Evolutionary conservation across 2,113 vertebrate genomes (phyloP).

Genomic region (Eolophus roseicapilla): DNA sequence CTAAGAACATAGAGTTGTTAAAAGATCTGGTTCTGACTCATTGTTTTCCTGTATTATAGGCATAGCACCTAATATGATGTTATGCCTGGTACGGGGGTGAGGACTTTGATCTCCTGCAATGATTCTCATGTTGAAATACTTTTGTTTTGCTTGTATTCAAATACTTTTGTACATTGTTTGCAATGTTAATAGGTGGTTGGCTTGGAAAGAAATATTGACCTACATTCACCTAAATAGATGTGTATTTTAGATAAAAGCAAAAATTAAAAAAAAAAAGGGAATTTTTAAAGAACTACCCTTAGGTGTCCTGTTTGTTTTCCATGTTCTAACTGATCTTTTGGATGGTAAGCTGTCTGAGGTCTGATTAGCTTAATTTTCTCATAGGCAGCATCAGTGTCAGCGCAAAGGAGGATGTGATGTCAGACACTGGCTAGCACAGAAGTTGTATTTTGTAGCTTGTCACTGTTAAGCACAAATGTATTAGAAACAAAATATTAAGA

Average conservation of each 20-base stretch:
- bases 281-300: background rate
- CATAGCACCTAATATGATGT: background rate
- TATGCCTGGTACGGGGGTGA: background rate
- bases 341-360: background rate
- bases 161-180: background rate
- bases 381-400: background rate
- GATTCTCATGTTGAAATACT: background rate
- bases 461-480: background rate
- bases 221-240: background rate
- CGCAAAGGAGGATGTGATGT: background rate
- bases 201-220: background rate
- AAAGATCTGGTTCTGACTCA: background rate
- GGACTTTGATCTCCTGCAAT: background rate
- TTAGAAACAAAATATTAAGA: background rate
- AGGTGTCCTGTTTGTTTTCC: background rate
- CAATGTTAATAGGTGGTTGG: background rate
- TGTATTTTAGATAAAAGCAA: background rate
- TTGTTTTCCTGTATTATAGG: background rate
- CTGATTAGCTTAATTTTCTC: background rate
- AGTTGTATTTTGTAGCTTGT: background rate
- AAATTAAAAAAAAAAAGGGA: background rate
- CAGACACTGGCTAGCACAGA: background rate
- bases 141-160: background rate
- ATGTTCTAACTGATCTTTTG: background rate
- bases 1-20: background rate